Evolutionary conservation across 2,888 invertebrate genomes (phyloP).

Genomic region (Caradrina kadenii): DNA sequence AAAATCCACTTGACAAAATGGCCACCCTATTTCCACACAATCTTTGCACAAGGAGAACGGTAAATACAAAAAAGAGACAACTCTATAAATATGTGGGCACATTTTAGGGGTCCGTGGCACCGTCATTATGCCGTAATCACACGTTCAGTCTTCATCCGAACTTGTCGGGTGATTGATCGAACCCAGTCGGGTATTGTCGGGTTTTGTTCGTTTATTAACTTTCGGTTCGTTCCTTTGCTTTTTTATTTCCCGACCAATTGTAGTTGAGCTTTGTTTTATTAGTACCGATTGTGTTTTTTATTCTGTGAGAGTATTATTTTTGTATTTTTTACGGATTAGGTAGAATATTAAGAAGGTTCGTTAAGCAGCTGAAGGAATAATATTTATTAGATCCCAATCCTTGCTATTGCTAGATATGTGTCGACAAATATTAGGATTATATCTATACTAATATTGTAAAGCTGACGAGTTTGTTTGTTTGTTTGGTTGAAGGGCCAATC

Average conservation of each 20-base stretch:
- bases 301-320: constrained; percentile 19
- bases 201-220: constrained; percentile 60
- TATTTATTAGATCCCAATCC: background rate
- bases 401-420: background rate
- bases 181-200: constrained; percentile 57
- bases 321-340: constrained; percentile 41
- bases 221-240: constrained; percentile 35
- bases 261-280: constrained; percentile 51
- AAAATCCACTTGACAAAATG: constrained; percentile 37
- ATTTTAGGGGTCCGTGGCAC: constrained; percentile 56
- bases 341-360: constrained; percentile 1
- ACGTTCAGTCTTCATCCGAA: constrained; percentile 70
- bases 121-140: constrained; percentile 75
- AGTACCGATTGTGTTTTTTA: constrained; percentile 28
- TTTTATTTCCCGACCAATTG: constrained; percentile 34
- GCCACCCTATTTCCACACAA: constrained; percentile 21
- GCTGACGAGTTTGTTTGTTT: too few species aligned
- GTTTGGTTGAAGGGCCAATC: too few species aligned
- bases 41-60: constrained; percentile 11
- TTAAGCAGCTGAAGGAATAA: background rate
- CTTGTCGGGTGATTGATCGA: constrained; percentile 73
- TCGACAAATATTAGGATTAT: too few species aligned
- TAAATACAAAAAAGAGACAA: constrained; percentile 57
- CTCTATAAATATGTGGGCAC: constrained; percentile 62
- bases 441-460: too few species aligned